Conservation (phyloP, 2,113 vertebrate genomes). For the Sakesphorus luctuosus region DNA sequence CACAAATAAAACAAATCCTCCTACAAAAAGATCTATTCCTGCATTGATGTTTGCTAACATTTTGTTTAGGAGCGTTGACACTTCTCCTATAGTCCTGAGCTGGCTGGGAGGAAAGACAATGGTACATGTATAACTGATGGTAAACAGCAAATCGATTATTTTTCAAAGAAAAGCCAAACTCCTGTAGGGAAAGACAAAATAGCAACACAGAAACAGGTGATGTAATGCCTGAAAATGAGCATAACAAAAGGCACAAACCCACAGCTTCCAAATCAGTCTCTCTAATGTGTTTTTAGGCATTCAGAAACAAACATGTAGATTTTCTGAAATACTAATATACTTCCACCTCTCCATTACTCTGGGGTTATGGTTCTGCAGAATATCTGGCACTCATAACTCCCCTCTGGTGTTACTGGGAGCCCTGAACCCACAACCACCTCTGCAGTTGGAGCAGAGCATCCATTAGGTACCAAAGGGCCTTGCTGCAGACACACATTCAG, state of each 20-base stretch:
- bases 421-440: background rate
- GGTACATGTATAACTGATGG: background rate
- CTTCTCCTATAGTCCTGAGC: constrained; percentile 22
- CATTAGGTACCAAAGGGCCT: background rate
- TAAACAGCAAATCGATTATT: constrained; percentile 1
- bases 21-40: background rate
- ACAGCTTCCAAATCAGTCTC: background rate
- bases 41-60: background rate
- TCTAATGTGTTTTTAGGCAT: background rate
- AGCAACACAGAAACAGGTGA: background rate
- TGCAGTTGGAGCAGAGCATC: background rate
- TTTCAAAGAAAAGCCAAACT: constrained; percentile 1
- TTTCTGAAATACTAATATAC: background rate
- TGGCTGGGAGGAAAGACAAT: constrained; percentile 32
- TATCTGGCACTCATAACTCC: background rate
- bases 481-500: background rate
- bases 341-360: background rate
- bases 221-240: background rate
- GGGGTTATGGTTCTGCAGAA: background rate
- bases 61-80: constrained; percentile 6
- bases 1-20: background rate
- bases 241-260: background rate
- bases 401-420: background rate
- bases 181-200: background rate
- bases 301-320: background rate